phyloP scores from a whole-genome alignment of 1,140 invertebrate species.

The Papilio xuthus region DNA sequence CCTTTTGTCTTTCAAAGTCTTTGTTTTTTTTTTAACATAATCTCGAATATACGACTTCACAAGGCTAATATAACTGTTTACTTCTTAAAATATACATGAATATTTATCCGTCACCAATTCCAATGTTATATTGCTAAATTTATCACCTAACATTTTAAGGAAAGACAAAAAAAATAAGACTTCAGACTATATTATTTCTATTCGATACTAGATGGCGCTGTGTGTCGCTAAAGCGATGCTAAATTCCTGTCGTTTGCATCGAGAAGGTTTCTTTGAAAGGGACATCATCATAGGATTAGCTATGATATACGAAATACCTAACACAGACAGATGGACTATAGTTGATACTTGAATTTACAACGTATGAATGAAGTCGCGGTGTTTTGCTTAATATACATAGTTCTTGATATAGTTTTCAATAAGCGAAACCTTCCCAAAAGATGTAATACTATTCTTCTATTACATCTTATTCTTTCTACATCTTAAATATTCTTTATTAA shows the following conservation, averaged over 20 bases:
- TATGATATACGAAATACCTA: background rate
- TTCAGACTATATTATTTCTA: background rate
- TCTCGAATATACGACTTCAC: background rate
- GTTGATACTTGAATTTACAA: background rate
- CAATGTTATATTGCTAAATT: too few species aligned
- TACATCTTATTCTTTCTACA: too few species aligned
- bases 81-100: background rate
- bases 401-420: too few species aligned
- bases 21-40: conserved; percentile 18
- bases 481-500: too few species aligned
- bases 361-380: too few species aligned
- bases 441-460: too few species aligned
- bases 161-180: background rate
- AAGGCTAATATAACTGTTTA: conserved; percentile 2
- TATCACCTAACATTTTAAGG: background rate
- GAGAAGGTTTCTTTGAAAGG: background rate
- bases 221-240: background rate
- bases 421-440: too few species aligned
- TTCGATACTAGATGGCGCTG: conserved; percentile 5
- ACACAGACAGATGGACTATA: background rate
- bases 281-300: background rate
- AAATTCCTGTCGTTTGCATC: background rate
- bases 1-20: conserved; percentile 7
- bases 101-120: background rate
- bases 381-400: too few species aligned